Conservation (phyloP, 2,888 invertebrate genomes). For the Branchellion lobata region DNA sequence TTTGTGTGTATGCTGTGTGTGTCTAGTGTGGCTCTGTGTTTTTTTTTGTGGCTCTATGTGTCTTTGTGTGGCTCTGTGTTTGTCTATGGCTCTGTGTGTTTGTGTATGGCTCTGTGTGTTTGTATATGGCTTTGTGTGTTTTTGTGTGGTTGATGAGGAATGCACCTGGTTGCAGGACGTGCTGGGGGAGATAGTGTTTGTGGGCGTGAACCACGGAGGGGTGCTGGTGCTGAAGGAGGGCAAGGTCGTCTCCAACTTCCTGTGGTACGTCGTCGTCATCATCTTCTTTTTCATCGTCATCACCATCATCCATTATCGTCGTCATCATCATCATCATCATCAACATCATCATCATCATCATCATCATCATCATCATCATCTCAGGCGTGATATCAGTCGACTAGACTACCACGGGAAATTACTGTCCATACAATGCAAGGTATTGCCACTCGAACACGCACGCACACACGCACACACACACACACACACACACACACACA, state of each 20-base stretch:
- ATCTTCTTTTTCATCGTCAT: not conserved
- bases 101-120: not conserved
- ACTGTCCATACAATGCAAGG: conserved; percentile 90
- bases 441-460: conserved; percentile 79
- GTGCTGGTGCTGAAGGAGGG: conserved; percentile 8
- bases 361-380: conserved; percentile 42
- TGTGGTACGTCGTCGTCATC: not conserved
- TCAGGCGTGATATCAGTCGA: conserved; percentile 80
- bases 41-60: not conserved
- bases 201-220: conserved; percentile 6
- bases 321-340: not conserved
- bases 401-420: conserved; percentile 96
- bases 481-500: conserved; percentile 39
- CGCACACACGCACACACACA: conserved; percentile 38
- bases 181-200: not conserved
- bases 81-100: no score
- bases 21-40: not conserved
- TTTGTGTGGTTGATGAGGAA: not conserved
- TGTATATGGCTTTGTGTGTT: not conserved
- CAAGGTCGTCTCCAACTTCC: not conserved
- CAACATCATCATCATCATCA: not conserved
- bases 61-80: no score
- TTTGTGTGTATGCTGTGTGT: not conserved
- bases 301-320: not conserved
- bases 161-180: not conserved